Conservation (phyloP, 2,888 invertebrate species). For the Punctoribates punctum region DNA sequence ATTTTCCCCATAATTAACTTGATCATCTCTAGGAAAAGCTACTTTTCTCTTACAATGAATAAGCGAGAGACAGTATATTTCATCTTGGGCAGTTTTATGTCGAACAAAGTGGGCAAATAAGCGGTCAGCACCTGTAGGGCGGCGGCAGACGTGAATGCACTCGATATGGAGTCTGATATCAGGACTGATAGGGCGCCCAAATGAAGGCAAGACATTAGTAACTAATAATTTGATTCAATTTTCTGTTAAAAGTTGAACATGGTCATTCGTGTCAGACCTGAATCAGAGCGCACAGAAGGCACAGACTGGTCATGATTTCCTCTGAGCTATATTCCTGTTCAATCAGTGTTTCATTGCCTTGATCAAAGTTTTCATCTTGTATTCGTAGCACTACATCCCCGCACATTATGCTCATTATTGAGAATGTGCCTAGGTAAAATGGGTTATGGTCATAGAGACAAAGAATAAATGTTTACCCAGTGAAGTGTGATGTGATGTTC, state of each 20-base stretch:
- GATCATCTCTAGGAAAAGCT: no score
- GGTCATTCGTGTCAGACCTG: conserved; percentile 48
- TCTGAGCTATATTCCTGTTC: conserved; percentile 39
- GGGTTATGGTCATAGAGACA: not conserved
- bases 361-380: not conserved
- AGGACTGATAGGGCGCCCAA: conserved; percentile 71
- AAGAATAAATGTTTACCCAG: conserved; percentile 61
- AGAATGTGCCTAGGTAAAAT: conserved; percentile 59
- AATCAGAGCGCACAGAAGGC: conserved; percentile 42
- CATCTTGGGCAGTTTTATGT: conserved; percentile 52
- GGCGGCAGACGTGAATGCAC: conserved; percentile 82
- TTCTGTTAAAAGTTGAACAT: not conserved
- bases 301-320: conserved; percentile 43
- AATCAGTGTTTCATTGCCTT: not conserved
- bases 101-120: conserved; percentile 60
- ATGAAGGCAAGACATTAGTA: conserved; percentile 69
- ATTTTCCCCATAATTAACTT: no score
- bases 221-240: conserved; percentile 51
- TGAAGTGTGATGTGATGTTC: conserved; percentile 82
- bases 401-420: conserved; percentile 84
- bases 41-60: conserved; percentile 55
- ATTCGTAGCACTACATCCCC: conserved; percentile 65
- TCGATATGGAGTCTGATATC: conserved; percentile 74
- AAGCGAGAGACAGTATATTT: conserved; percentile 55
- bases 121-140: conserved; percentile 78